phyloP scores from a whole-genome alignment of 1,140 invertebrate species.

The Zaprionus ghesquierei region DNA sequence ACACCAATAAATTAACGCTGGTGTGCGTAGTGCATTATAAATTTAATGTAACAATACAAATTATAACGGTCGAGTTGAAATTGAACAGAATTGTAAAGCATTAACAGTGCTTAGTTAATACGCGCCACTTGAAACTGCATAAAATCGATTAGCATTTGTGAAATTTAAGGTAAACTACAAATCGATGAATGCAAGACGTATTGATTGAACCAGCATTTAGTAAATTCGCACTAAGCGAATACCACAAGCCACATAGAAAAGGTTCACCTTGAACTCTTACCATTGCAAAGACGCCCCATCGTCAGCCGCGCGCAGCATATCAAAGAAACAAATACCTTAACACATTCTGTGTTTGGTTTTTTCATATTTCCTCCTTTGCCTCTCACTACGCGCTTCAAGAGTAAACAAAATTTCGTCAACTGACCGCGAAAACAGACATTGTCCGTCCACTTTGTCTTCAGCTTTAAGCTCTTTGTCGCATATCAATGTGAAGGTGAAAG shows the following conservation, averaged over 20 bases:
- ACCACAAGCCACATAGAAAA: neutral
- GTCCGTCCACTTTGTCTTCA: neutral
- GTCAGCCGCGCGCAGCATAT: slow-evolving; percentile 1
- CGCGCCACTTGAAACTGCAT: slow-evolving; percentile 7
- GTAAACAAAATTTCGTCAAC: slow-evolving; percentile 5
- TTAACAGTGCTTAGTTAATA: neutral
- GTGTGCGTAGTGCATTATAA: slow-evolving; percentile 33
- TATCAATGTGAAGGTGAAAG: slow-evolving; percentile 76
- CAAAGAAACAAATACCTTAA: slow-evolving; percentile 30
- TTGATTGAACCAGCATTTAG: slow-evolving; percentile 7
- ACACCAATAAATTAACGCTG: slow-evolving; percentile 11
- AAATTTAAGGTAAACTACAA: slow-evolving; percentile 36
- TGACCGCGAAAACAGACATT: slow-evolving; percentile 6
- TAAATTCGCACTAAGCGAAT: neutral
- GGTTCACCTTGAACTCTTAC: slow-evolving; percentile 59
- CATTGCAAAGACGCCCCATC: slow-evolving; percentile 20
- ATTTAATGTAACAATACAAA: neutral
- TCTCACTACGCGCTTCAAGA: neutral
- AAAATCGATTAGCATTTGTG: slow-evolving; percentile 38
- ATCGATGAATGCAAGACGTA: slow-evolving; percentile 38
- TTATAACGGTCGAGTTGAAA: neutral
- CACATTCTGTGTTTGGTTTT: neutral
- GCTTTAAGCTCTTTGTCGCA: slow-evolving; percentile 26
- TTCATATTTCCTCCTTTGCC: neutral
- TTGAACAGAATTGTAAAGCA: neutral